Evolutionary conservation across 2,797 vertebrate species (phyloP).

Genomic region (Parambassis ranga): DNA sequence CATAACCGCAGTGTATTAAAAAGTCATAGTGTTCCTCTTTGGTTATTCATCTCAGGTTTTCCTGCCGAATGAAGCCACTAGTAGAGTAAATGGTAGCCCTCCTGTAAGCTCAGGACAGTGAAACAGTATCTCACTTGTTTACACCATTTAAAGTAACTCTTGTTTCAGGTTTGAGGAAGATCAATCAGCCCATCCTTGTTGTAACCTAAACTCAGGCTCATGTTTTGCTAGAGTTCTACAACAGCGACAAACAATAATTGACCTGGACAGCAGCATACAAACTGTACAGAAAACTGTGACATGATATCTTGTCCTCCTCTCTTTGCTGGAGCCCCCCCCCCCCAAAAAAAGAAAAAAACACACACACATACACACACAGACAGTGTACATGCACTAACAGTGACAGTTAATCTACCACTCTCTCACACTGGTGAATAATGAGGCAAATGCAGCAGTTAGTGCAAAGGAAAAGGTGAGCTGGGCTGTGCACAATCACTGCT

Average conservation of each 20-base stretch:
- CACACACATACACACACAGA: constrained; percentile 7
- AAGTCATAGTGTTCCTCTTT: neutral
- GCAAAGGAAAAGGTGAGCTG: constrained; percentile 11
- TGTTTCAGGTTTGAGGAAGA: neutral
- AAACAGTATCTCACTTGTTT: neutral
- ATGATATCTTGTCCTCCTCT: constrained; percentile 20
- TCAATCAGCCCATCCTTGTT: neutral
- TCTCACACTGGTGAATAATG: constrained; percentile 16
- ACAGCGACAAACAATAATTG: neutral
- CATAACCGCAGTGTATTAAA: constrained; percentile 4
- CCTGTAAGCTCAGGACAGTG: neutral
- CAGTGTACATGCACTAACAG: neutral
- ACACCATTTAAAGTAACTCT: neutral
- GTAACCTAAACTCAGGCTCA: neutral
- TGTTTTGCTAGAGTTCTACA: neutral
- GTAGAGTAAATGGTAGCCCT: neutral
- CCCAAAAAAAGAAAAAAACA: no score
- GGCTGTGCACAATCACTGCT: no score
- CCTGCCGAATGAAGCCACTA: neutral
- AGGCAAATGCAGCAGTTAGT: constrained; percentile 6
- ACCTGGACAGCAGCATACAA: constrained; percentile 25
- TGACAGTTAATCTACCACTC: constrained; percentile 25
- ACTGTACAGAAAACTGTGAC: constrained; percentile 4
- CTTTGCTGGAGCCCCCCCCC: constrained; percentile 12
- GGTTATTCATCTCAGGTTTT: neutral